phyloP scores from a whole-genome alignment of 2,888 invertebrate genomes.

The Eulithis prunata region DNA sequence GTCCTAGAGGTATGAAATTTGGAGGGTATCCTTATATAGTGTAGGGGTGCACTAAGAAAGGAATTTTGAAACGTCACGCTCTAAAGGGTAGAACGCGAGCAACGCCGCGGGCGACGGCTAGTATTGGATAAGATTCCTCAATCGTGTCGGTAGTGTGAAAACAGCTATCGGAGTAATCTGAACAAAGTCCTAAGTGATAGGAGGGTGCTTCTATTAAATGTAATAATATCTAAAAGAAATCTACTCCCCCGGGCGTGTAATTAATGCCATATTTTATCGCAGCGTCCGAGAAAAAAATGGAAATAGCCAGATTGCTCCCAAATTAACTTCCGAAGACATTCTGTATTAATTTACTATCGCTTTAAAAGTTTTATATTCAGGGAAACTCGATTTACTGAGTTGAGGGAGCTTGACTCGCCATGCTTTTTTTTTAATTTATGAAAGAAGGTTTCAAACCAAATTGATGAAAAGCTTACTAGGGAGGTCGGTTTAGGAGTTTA shows the following conservation, averaged over 20 bases:
- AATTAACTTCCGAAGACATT: constrained; percentile 42
- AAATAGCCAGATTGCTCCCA: constrained; percentile 50
- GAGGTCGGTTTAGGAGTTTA: no score
- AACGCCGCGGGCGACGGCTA: no score
- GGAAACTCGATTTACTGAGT: constrained; percentile 3
- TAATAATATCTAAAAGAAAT: constrained; percentile 6
- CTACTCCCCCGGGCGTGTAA: constrained; percentile 39
- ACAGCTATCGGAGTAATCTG: not conserved
- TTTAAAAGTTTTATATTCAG: constrained; percentile 32
- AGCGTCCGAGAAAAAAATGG: constrained; percentile 47
- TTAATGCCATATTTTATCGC: constrained; percentile 54
- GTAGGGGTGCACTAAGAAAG: no score
- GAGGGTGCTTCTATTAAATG: constrained; percentile 5
- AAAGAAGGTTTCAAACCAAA: no score
- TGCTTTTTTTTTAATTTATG: not conserved
- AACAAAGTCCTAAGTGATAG: not conserved
- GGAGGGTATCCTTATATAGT: no score
- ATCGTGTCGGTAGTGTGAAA: no score
- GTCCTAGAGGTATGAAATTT: no score
- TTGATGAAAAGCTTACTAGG: no score
- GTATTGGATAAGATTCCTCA: no score
- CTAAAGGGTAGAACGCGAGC: no score
- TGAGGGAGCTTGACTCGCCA: not conserved
- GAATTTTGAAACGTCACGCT: no score
- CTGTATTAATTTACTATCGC: constrained; percentile 42